A percentile compares a stretch with the other conserved stretches of the same genome.
phyloP scores from a whole-genome alignment of 2,797 vertebrate species.

The Cyprinella venusta region DNA sequence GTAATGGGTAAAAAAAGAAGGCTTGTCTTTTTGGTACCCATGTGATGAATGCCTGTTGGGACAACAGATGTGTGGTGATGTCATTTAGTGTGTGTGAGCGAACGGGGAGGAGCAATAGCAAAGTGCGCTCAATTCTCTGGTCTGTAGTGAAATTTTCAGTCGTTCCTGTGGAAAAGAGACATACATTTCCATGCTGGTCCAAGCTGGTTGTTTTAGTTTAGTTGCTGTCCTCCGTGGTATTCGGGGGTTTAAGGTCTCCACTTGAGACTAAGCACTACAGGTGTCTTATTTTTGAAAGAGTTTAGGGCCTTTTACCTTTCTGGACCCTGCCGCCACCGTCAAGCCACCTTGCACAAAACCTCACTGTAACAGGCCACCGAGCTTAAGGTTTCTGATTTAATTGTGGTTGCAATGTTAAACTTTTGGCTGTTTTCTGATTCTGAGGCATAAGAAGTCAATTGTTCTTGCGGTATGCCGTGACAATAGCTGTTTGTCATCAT shows the following conservation, averaged over 20 bases:
- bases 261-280: slow-evolving; percentile 3
- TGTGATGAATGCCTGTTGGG: slow-evolving; percentile 78
- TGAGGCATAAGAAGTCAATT: slow-evolving; percentile 76
- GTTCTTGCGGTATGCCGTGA: slow-evolving; percentile 71
- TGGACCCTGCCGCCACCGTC: not conserved
- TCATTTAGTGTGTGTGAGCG: slow-evolving; percentile 74
- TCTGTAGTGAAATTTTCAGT: not conserved
- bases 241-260: not conserved
- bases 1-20: slow-evolving; percentile 53
- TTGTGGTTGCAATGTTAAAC: slow-evolving; percentile 71
- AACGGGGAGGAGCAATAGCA: slow-evolving; percentile 67
- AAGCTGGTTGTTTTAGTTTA: not conserved
- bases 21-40: slow-evolving; percentile 74
- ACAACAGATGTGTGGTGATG: slow-evolving; percentile 84
- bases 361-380: slow-evolving; percentile 64
- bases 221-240: too few relatives aligned
- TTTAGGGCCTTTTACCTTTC: not conserved
- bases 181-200: not conserved
- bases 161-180: not conserved
- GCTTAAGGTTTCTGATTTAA: slow-evolving; percentile 74
- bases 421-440: slow-evolving; percentile 71
- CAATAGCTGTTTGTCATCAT: slow-evolving; percentile 78
- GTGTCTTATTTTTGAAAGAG: not conserved
- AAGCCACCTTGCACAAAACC: slow-evolving; percentile 59
- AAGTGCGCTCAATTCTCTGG: slow-evolving; percentile 29